Evolutionary conservation across 2,888 invertebrate genomes (phyloP).

Genomic region (Trilocha varians): DNA sequence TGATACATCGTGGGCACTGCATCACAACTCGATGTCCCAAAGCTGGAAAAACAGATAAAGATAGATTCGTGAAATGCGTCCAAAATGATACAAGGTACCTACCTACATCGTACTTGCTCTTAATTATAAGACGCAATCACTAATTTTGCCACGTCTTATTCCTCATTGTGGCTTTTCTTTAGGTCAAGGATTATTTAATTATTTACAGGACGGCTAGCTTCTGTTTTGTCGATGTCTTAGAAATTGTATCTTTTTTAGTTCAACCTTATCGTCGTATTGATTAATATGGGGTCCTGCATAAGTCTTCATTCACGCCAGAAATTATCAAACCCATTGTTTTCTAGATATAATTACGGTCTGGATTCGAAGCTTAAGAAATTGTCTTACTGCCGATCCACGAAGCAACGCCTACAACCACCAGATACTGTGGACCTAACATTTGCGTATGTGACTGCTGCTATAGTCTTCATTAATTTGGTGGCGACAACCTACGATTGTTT

Average conservation of each 20-base stretch:
- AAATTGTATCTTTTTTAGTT: too few species aligned
- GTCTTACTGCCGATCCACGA: constrained; percentile 26
- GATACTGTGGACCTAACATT: constrained; percentile 21
- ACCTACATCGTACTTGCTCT: too few species aligned
- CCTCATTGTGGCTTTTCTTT: too few species aligned
- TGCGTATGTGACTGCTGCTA: constrained; percentile 12
- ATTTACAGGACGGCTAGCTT: too few species aligned
- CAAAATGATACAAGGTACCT: constrained; percentile 18
- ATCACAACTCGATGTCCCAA: constrained; percentile 27
- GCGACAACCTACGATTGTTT: constrained; percentile 36
- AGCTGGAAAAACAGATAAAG: constrained; percentile 8
- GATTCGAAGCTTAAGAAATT: constrained; percentile 22
- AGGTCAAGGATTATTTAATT: too few species aligned
- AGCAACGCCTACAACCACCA: not conserved
- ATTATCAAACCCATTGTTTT: not conserved
- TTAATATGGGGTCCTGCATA: too few species aligned
- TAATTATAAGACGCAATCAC: too few species aligned
- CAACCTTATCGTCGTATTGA: too few species aligned
- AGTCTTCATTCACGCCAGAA: too few species aligned
- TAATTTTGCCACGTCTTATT: too few species aligned
- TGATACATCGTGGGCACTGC: constrained; percentile 42
- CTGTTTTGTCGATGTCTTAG: too few species aligned
- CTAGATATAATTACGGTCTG: constrained; percentile 17
- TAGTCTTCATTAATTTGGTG: constrained; percentile 26
- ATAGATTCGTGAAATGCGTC: constrained; percentile 32